Evolutionary conservation across 2,797 vertebrate genomes (phyloP).

Genomic region (Dryobates pubescens): DNA sequence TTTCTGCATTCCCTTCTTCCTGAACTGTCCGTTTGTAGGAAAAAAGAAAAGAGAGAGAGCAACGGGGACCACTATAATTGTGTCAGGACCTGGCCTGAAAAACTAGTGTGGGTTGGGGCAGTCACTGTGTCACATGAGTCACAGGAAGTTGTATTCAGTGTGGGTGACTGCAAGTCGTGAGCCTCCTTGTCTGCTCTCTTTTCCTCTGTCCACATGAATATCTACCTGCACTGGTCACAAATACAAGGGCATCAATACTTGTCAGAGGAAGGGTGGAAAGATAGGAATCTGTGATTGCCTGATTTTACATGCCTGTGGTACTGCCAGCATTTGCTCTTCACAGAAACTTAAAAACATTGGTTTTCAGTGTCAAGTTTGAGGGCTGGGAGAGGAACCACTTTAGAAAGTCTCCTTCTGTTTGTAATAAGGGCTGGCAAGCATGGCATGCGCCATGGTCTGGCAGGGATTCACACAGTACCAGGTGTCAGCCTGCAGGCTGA

Average conservation of each 20-base stretch:
- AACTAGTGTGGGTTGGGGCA: neutral
- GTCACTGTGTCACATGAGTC: neutral
- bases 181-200: neutral
- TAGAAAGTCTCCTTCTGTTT: neutral
- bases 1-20: neutral
- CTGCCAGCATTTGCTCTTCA: neutral
- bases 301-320: neutral
- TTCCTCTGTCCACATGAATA: neutral
- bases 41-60: neutral
- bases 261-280: neutral
- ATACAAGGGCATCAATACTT: neutral
- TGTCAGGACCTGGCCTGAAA: neutral
- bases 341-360: neutral
- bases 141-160: neutral
- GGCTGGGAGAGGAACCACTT: fast-evolving
- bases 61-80: neutral
- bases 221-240: neutral
- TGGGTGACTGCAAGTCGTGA: neutral
- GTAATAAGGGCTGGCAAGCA: neutral
- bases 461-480: fast-evolving
- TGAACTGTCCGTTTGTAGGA: neutral
- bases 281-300: neutral
- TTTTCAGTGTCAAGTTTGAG: neutral
- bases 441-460: fast-evolving
- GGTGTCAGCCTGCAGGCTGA: neutral